Evolutionary conservation across 1,140 invertebrate genomes (phyloP).

Genomic region (Papilio machaon): DNA sequence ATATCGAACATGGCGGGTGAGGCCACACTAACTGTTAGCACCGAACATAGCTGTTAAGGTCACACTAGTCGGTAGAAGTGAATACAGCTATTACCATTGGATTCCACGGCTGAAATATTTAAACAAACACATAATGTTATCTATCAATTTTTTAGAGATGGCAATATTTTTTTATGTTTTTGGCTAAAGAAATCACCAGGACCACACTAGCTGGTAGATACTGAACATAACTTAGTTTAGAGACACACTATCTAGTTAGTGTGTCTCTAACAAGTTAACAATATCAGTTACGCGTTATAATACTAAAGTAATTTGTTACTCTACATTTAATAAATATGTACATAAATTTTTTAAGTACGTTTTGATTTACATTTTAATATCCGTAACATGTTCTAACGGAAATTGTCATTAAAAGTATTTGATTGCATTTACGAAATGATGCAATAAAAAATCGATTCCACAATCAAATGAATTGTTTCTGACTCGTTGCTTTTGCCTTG

Average conservation of each 20-base stretch:
- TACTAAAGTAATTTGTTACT: neutral
- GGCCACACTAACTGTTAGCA: no score
- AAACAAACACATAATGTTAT: no score
- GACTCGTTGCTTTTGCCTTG: neutral
- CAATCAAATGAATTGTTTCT: slow-evolving; percentile 13
- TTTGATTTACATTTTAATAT: slow-evolving; percentile 1
- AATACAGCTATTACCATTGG: no score
- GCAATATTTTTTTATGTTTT: no score
- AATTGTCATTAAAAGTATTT: neutral
- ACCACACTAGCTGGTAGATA: neutral
- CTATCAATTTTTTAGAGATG: no score
- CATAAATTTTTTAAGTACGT: neutral
- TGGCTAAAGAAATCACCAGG: no score
- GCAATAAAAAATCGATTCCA: neutral
- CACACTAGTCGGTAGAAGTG: no score
- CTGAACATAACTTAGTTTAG: neutral
- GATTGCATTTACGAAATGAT: neutral
- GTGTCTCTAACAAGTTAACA: neutral
- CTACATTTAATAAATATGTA: neutral
- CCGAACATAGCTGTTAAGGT: no score
- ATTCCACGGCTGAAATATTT: no score
- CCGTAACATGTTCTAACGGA: neutral
- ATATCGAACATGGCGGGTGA: neutral
- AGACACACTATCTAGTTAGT: neutral
- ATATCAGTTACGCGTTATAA: neutral